Evolutionary conservation across 2,888 invertebrate genomes (phyloP), one percentile per base, ranked within the genome.

Genomic region (Mythimna loreyi): DNA sequence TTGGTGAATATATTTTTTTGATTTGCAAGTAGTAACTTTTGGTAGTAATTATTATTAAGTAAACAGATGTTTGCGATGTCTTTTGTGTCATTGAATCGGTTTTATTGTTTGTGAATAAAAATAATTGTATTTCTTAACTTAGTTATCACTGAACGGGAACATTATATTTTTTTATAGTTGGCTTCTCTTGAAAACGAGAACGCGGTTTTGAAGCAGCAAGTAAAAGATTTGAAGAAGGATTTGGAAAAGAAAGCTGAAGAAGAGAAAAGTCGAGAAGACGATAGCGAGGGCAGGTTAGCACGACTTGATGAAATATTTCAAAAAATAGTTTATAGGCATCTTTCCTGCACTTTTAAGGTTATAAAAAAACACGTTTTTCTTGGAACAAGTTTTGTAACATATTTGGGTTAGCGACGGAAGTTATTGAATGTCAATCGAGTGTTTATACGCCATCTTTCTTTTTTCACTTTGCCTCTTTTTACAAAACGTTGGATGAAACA

Each of bases 151-250:
- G 13, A 23, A 25, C 1, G 3, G 0, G 8, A 67, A 40, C 7
- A 19, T 45, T 25, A 6, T 56, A 21, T 45, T 49, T 76, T 49
- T 76, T 87, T 87, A 57, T 78, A 94, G 94, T 87, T 94, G 78
- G 92, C 93, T 33, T 91, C 94, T 4, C 83, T 94, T 19, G 95
- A 95, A 82, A 94, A 93, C 43, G 94, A 94, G 66, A 95, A 94
- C 72, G 91, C 91, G 3, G 49, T 92, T 49, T 85, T 95, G 25
- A 92, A 92, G 72, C 92, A 93, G 66, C 94, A 94, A 86, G 88
- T 95, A 1, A 86, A 86, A 49, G 94, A 93, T 23, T 86, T 95
- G 79, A 95, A 94, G 78, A 94, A 92, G 66, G 94, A 94, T 53
- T 84, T 95, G 65, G 95, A 95, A 57, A 95, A 92, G 85, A 93